Percentiles rank a stretch among this genome's conserved stretches.
Conservation (phyloP, 1,140 invertebrate species). For the Dysdera silvatica region DNA sequence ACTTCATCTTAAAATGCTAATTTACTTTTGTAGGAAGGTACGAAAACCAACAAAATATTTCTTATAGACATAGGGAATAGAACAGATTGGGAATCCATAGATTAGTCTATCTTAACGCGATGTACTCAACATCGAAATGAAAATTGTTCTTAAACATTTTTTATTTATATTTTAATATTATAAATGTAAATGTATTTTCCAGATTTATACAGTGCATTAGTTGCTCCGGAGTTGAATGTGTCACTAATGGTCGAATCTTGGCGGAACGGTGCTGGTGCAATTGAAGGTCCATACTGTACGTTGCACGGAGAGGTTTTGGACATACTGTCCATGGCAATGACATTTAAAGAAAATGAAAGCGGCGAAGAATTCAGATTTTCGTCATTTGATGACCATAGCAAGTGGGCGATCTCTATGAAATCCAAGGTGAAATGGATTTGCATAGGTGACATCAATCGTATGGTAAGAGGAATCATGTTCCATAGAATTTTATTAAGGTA, state of each 20-base stretch:
- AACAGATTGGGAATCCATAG: no score
- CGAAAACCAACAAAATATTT: no score
- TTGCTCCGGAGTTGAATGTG: conserved; percentile 61
- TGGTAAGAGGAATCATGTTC: conserved; percentile 49
- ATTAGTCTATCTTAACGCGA: no score
- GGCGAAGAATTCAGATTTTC: background rate
- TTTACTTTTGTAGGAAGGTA: no score
- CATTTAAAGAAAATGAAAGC: background rate
- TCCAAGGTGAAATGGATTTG: conserved; percentile 62
- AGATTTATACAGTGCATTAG: conserved; percentile 74
- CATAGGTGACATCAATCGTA: conserved; percentile 85
- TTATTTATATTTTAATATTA: no score
- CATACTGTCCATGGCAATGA: conserved; percentile 31
- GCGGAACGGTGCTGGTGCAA: conserved; percentile 64
- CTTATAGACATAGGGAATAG: no score
- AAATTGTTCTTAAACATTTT: no score
- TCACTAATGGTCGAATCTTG: conserved; percentile 75
- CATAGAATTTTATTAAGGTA: background rate
- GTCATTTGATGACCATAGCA: conserved; percentile 67
- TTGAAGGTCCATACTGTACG: conserved; percentile 39
- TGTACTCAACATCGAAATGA: no score
- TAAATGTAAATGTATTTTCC: conserved; percentile 32
- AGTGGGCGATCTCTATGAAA: conserved; percentile 70
- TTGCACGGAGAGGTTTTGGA: conserved; percentile 39
- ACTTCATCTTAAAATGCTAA: no score